Evolutionary conservation across 2,113 vertebrate genomes (phyloP), one percentile per base, ranked within the genome.

Genomic region (Puffinus mauretanicus): DNA sequence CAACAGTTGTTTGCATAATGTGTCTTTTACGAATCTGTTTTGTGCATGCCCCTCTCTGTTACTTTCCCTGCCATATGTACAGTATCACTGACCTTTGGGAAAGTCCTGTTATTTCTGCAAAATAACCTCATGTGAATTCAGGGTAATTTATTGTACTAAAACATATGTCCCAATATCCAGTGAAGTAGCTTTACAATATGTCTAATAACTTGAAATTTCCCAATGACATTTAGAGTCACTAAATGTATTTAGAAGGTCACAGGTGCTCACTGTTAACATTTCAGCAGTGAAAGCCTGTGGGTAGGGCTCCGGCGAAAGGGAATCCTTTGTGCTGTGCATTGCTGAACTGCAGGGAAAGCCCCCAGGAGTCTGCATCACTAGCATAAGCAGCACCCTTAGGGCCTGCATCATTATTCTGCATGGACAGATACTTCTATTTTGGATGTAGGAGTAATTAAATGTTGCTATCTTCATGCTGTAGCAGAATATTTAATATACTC

Each of bases 31-130:
- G 54, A 57, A 73, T 76, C 38, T 78, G 46, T 88, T 95, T 16
- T 66, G 30, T 42, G 47, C 36, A 34, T n/a, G 70, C 17, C 65
- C 78, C 67, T 78, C 86, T 71, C 82, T 61, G 38, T 49, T 55
- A 52, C 86, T 86, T 96, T 57, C 70, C 46, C 88, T 96, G 60
- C 77, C 62, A 69, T 71, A 88, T 47, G 52, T 76, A 67, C 42
- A 95, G 49, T 76, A 77, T 16, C 44, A 87, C 27, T 88, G 79
- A 96, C 85, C 60, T 98, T 96, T 97, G 54, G 72, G 44, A 96
- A 95, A 91, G 51, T 83, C 57, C 70, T 81, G 11, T 88, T 91
- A 88, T 94, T 94, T 92, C 86, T 85, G 64, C 55, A 95, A 97
- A 96, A 82, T 30, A 92, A 95, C 88, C 81, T 95, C 78, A 32